Conservation (phyloP, 2,888 invertebrate genomes). For the Sesia apiformis region DNA sequence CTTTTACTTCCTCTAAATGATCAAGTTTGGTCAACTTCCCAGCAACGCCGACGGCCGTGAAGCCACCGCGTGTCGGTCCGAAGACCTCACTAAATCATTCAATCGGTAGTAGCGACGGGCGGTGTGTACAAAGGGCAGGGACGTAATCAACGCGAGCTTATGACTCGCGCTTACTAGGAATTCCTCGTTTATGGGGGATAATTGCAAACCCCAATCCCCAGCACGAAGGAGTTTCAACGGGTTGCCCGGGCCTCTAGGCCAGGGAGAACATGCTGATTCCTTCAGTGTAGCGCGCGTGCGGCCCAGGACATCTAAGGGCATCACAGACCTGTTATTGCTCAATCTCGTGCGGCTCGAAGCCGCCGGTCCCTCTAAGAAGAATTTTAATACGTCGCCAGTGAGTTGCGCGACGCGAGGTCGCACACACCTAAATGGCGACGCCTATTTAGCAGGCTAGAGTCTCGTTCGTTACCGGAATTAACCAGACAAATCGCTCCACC, state of each 20-base stretch:
- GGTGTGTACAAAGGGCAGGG: neutral
- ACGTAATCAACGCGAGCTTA: no score
- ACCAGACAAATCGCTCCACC: neutral
- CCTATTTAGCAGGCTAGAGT: slow-evolving; percentile 48
- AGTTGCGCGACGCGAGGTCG: slow-evolving; percentile 21
- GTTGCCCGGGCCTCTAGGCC: no score
- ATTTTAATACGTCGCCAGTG: slow-evolving; percentile 27
- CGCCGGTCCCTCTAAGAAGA: no score
- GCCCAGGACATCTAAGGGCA: no score
- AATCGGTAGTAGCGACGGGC: neutral
- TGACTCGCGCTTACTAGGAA: no score
- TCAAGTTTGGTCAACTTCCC: slow-evolving; percentile 77
- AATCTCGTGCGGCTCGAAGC: no score
- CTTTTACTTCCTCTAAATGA: slow-evolving; percentile 66
- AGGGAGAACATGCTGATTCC: no score
- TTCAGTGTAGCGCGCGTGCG: no score
- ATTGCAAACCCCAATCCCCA: no score
- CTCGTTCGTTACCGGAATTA: neutral
- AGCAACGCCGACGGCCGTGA: slow-evolving; percentile 52
- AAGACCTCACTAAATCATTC: slow-evolving; percentile 78
- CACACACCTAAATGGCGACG: slow-evolving; percentile 28
- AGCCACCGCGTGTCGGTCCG: slow-evolving; percentile 57
- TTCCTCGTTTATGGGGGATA: no score
- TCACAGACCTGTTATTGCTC: no score
- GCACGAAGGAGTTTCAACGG: no score